Base-by-base conservation (phyloP, 2,888 invertebrate genomes). In the Perdita meconis region DNA sequence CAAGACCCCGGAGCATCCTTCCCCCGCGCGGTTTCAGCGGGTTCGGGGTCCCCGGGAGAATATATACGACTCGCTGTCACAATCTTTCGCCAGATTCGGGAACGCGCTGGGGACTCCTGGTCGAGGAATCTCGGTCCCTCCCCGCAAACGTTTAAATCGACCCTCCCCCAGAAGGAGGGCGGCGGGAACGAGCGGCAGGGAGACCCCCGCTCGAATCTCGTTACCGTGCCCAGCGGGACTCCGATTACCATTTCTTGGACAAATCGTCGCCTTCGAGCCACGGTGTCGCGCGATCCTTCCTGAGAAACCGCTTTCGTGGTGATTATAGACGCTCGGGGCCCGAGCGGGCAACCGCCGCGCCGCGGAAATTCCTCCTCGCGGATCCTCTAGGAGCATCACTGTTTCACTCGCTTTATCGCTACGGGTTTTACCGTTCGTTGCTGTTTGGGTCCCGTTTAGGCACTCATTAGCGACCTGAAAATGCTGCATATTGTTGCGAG, bases 221-320 rank as follows among this genome's bases (percentile, higher is more conserved):
- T 85, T 85, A 85, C 86, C 78, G 51, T 53, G 70, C 85, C 16
- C 85, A 85, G 85, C 85, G 74, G 85, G 85, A 77, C 73, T 75
- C 85, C 86, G 86, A 85, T 85, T 85, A 85, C 85, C 85, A 85
- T 85, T 85, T 86, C 85, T 85, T 68, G 82, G 86, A 85, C 86
- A 85, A 85, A 85, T 85, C 86, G 85, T 86, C 85, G 86, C 85
- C 86, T 76, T 77, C 73, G 79, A 74, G 60, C 73, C 77, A 74
- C 73, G 73, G 74, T 53, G 56, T 60, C 61, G 67, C 67, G 55
- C 50, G 53, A 63, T 57, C 19, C 51, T 75, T 38, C 40, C 66
- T 22, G 42, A 55, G 60, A 60, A 61, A 47, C 60, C 38, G 55
- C 61, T 74, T 53, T 64, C 56, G 24, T n/a, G 38, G n/a, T 51